These are phyloP conservation scores for Scolanthus callimorphus DNA, from an alignment of 92 coral and sea anemone genomes.

Conservation along the genomic window DNA sequence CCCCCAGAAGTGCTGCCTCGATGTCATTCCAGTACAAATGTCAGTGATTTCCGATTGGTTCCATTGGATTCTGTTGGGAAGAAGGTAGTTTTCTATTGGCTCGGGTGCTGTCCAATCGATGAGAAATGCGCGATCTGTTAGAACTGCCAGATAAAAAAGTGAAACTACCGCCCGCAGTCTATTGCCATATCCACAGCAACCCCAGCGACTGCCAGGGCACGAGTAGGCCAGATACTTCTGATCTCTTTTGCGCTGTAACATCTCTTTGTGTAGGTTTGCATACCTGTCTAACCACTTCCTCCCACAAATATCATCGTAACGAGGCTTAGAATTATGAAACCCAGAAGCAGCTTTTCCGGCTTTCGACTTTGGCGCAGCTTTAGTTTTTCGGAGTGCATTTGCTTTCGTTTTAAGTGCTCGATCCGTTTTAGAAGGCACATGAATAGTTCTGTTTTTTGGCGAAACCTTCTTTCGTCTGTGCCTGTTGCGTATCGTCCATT, in stretches of 20 bases:
- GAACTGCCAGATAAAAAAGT: conserved; percentile 72
- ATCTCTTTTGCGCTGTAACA: conserved; percentile 26
- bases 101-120: conserved; percentile 83
- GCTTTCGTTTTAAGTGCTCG: too few relatives aligned
- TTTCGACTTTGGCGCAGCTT: too few relatives aligned
- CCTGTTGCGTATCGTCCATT: too few relatives aligned
- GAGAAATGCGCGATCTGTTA: conserved; percentile 80
- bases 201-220: conserved; percentile 68
- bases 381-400: too few relatives aligned
- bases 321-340: too few relatives aligned
- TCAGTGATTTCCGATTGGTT: conserved; percentile 57
- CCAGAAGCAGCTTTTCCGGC: not conserved
- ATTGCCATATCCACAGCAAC: conserved; percentile 93
- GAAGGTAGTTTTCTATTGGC: conserved; percentile 71
- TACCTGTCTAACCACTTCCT: conserved; percentile 75
- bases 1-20: conserved; percentile 83
- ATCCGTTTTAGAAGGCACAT: too few relatives aligned
- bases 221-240: conserved; percentile 57
- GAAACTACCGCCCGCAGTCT: conserved; percentile 72
- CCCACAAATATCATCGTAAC: conserved; percentile 47
- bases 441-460: too few relatives aligned
- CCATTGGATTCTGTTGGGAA: conserved; percentile 80
- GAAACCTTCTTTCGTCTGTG: too few relatives aligned
- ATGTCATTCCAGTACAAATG: conserved; percentile 55
- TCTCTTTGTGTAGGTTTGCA: conserved; percentile 47